A percentile compares a stretch with the other conserved stretches of the same genome.
These are phyloP conservation scores for Tryphoninae sp. DNA, from an alignment of 2,888 invertebrate species.

Conservation along the genomic window DNA sequence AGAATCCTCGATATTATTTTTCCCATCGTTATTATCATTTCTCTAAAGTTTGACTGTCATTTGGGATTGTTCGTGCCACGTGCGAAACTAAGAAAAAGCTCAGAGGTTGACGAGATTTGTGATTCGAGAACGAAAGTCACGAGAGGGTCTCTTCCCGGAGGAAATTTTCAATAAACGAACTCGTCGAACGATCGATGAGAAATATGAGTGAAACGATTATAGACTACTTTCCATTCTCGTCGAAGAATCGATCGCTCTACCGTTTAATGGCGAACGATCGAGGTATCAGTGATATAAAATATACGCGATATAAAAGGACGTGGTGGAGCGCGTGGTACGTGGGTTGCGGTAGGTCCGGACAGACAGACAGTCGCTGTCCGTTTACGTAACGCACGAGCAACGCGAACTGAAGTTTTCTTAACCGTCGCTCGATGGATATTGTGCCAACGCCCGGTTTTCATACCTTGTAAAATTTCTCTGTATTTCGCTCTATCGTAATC, in stretches of 20 bases:
- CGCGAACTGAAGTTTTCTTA: constrained; percentile 28
- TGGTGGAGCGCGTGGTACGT: constrained; percentile 58
- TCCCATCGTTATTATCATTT: not conserved
- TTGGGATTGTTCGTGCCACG: too few species aligned
- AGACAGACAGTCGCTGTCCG: constrained; percentile 52
- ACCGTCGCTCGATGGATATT: constrained; percentile 38
- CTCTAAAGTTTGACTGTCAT: too few species aligned
- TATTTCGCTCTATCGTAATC: not conserved
- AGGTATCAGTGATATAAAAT: not conserved
- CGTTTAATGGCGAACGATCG: constrained; percentile 37
- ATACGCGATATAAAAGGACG: constrained; percentile 49
- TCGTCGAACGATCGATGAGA: constrained; percentile 36
- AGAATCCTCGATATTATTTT: constrained; percentile 1
- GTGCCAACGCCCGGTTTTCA: constrained; percentile 47
- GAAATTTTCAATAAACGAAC: not conserved
- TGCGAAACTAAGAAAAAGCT: not conserved
- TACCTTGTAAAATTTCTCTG: constrained; percentile 1
- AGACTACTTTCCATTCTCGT: constrained; percentile 24
- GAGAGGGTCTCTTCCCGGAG: not conserved
- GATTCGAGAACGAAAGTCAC: not conserved
- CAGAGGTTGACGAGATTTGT: not conserved
- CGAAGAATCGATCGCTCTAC: constrained; percentile 32
- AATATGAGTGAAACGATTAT: constrained; percentile 15
- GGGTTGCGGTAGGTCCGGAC: constrained; percentile 69
- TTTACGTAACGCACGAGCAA: constrained; percentile 52